Conservation (phyloP, 2,113 vertebrate species). For the Sialia sialis region DNA sequence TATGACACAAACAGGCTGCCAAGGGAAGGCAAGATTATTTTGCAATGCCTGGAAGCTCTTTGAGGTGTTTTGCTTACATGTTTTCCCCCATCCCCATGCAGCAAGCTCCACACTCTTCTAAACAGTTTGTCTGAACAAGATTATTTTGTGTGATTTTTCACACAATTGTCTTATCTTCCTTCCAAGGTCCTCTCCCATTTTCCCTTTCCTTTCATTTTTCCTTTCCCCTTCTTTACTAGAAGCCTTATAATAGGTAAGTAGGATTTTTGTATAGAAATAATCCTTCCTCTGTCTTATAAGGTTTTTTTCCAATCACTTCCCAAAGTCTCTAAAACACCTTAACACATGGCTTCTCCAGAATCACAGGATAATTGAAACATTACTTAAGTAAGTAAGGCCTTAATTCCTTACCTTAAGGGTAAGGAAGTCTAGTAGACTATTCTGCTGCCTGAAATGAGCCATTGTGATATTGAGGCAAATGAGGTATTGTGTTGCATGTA, state of each 20-base stretch:
- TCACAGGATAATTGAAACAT: neutral
- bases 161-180: neutral
- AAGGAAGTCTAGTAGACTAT: neutral
- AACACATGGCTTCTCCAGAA: neutral
- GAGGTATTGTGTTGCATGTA: neutral
- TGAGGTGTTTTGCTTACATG: neutral
- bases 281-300: neutral
- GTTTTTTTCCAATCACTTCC: neutral
- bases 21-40: neutral
- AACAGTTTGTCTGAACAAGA: neutral
- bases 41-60: neutral
- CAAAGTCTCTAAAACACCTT: neutral
- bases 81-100: neutral
- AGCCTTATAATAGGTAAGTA: neutral
- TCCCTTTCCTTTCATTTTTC: neutral
- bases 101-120: neutral
- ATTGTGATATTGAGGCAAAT: no score
- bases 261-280: neutral
- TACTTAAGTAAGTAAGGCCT: no score
- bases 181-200: neutral
- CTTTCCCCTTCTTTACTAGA: no score
- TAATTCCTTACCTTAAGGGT: no score
- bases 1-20: neutral
- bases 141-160: neutral
- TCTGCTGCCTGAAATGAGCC: neutral